Percentiles rank a stretch among this genome's conserved stretches.
phyloP scores from a whole-genome alignment of 2,113 vertebrate genomes.

The Platysternon megacephalum region DNA sequence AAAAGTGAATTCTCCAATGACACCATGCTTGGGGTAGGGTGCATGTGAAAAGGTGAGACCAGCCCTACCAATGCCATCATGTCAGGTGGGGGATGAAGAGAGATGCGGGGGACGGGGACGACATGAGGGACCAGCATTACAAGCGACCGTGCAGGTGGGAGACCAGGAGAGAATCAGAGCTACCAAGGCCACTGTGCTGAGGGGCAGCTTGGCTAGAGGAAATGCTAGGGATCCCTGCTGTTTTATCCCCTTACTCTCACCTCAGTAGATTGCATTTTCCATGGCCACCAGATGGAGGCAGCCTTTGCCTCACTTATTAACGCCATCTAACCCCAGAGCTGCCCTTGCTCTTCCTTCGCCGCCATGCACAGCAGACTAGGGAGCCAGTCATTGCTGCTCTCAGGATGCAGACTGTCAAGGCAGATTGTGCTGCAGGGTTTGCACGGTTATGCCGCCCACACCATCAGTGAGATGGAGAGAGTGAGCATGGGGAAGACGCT shows the following conservation, averaged over 20 bases:
- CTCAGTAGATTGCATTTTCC: background rate
- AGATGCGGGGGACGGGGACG: accelerated
- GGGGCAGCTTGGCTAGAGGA: background rate
- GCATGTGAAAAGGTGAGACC: background rate
- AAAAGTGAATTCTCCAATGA: background rate
- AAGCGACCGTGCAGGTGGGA: background rate
- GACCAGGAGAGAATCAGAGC: background rate
- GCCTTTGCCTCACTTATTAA: background rate
- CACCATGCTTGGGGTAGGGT: accelerated
- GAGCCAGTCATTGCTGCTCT: background rate
- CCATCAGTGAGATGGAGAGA: background rate
- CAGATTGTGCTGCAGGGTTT: background rate
- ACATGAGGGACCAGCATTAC: background rate
- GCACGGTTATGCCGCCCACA: background rate
- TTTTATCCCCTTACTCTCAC: background rate
- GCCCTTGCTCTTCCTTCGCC: background rate
- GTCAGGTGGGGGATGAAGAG: background rate
- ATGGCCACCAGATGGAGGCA: background rate
- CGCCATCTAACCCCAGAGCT: background rate
- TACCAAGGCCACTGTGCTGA: background rate
- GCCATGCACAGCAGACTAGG: background rate
- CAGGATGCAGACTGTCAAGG: background rate
- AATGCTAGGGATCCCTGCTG: background rate
- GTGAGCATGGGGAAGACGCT: background rate
- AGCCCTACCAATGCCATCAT: background rate